Base-by-base conservation (phyloP, 2,888 invertebrate genomes). In the Limenitis camilla region DNA sequence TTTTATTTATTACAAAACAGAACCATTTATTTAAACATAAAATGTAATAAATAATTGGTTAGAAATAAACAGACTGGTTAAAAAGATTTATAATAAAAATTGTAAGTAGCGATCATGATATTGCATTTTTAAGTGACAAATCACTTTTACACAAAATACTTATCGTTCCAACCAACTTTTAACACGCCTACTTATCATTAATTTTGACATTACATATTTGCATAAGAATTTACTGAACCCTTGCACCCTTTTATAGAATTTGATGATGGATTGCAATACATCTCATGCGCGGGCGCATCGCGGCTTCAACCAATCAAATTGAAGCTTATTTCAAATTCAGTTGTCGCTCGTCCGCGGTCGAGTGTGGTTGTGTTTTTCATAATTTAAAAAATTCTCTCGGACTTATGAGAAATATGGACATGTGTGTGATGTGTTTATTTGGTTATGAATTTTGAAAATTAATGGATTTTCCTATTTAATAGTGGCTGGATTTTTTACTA, bases 401-500 rank as follows among this genome's bases (percentile, higher is more conserved):
- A 53, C 46, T 40, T 39, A 27, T 40, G 40, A 19, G 31, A 64
- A 72, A 74, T 65, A 72, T 72, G 79, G 81, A 76, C 71, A 73
- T 76, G 74, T 71, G 68, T 66, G 80, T 82, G 81, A 71, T 81
- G 81, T 81, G 76, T 68, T 67, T 71, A 72, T 69, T 67, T 56
- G 63, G 60, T 60, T 64, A 65, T 71, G 65, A 68, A 60, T 71
- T 48, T 55, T 60, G 67, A 72, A 69, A 66, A 73, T 69, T 76
- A 58, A 78, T 72, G 69, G 72, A 79, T 78, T 72, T 63, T 64
- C 57, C 62, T 66, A 55, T 61, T 59, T 68, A 60, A 59, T 47
- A 54, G 60, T 58, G 50, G 61, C 69, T 75, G 84, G 85, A 83
- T 84, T 80, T 72, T 81, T 80, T 77, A 85, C 72, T 78, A 87